Conservation (phyloP, 2,797 vertebrate species). For the Picus viridis region DNA sequence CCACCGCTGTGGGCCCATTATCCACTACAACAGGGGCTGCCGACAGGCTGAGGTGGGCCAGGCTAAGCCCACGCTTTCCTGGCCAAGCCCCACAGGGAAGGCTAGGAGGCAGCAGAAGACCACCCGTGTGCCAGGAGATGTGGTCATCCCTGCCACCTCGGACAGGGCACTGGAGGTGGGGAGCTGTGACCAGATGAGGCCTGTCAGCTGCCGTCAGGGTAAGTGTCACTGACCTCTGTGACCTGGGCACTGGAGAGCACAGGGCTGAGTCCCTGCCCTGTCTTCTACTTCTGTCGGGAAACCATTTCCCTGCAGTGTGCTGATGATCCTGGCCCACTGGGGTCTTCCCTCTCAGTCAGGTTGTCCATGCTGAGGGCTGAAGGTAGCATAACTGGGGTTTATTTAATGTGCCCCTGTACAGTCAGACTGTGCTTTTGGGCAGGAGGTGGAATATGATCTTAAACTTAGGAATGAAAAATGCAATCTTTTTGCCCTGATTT, state of each 20-base stretch:
- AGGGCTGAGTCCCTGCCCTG: background rate
- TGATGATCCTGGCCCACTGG: accelerated
- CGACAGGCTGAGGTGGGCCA: accelerated
- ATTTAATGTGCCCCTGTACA: background rate
- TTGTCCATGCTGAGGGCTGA: accelerated
- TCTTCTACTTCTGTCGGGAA: too few species aligned
- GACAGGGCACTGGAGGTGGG: accelerated
- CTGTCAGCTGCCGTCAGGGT: accelerated
- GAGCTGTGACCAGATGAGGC: accelerated
- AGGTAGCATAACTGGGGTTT: background rate
- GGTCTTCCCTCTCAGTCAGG: background rate
- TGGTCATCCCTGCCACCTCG: accelerated
- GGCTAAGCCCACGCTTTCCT: background rate
- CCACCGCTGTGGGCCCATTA: slow-evolving; percentile 48
- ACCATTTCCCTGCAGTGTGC: accelerated
- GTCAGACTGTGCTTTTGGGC: background rate
- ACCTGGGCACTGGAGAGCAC: accelerated
- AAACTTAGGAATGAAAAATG: background rate
- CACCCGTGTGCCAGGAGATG: accelerated
- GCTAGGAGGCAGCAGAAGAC: background rate
- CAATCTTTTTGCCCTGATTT: background rate
- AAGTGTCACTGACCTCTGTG: background rate
- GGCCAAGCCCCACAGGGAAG: accelerated
- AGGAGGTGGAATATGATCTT: background rate
- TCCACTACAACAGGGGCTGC: background rate